Conservation (phyloP, 2,888 invertebrate genomes). For the Hyposoter didymator region DNA sequence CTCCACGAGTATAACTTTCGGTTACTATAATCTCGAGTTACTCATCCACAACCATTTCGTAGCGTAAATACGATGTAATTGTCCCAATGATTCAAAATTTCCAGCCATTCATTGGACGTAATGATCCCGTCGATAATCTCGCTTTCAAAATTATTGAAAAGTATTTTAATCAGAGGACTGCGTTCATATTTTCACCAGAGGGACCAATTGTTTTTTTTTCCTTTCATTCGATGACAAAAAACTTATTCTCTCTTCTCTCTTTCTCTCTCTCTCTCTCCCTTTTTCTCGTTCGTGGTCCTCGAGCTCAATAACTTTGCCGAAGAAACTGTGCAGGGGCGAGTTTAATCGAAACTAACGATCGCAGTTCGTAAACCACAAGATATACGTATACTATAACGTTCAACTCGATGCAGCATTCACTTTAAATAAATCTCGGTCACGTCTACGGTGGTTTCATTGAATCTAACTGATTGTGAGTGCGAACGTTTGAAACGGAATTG, state of each 20-base stretch:
- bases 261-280: neutral
- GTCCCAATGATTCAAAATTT: neutral
- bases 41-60: neutral
- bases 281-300: neutral
- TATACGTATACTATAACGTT: neutral
- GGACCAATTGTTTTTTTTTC: neutral
- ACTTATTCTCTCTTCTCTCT: neutral
- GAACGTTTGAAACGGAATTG: conserved; percentile 28
- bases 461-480: conserved; percentile 22
- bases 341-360: conserved; percentile 45
- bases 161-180: neutral
- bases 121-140: neutral
- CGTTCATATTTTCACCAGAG: neutral
- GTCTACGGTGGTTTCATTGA: conserved; percentile 18
- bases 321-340: neutral
- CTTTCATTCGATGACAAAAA: neutral
- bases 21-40: neutral
- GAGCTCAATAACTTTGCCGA: conserved; percentile 18
- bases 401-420: neutral
- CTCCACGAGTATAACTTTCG: too few species aligned
- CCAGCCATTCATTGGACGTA: neutral
- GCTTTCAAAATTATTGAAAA: neutral
- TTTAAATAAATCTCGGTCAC: conserved; percentile 20
- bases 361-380: neutral
- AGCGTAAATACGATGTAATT: neutral